phyloP scores from a whole-genome alignment of 1,140 invertebrate species.

The Kradibia gibbosae region DNA sequence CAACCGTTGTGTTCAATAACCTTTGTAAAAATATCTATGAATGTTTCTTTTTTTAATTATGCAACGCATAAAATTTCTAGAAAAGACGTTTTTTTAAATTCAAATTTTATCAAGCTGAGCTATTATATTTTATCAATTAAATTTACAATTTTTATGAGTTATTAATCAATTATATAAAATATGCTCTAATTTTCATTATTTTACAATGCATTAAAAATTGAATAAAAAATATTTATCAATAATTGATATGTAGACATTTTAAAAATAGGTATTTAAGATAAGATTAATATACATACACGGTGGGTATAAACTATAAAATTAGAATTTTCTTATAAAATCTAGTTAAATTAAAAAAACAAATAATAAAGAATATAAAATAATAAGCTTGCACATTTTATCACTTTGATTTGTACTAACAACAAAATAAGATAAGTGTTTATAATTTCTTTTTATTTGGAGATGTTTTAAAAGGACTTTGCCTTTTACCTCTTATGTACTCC shows the following conservation, averaged over 20 bases:
- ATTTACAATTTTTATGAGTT: neutral
- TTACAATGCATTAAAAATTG: neutral
- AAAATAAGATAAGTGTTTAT: slow-evolving; percentile 25
- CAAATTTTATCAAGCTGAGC: neutral
- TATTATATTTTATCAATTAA: neutral
- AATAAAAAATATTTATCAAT: slow-evolving; percentile 2
- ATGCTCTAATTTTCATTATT: slow-evolving; percentile 1
- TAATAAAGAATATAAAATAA: slow-evolving; percentile 38
- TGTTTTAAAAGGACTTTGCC: slow-evolving; percentile 44
- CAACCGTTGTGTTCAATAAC: neutral
- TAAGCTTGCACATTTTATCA: slow-evolving; percentile 40
- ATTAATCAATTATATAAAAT: neutral
- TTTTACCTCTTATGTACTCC: slow-evolving; percentile 49
- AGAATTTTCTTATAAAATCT: slow-evolving; percentile 33
- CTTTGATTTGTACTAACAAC: slow-evolving; percentile 4
- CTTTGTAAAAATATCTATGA: neutral
- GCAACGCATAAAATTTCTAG: too few species aligned
- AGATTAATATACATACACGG: slow-evolving; percentile 25
- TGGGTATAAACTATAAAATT: slow-evolving; percentile 26
- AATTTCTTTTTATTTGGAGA: slow-evolving; percentile 48
- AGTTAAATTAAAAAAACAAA: slow-evolving; percentile 17
- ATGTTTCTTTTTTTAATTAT: neutral
- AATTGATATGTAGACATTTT: neutral
- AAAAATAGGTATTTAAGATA: slow-evolving; percentile 14
- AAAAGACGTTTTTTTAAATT: too few species aligned